Percentiles rank a stretch among this genome's conserved stretches.
Evolutionary conservation across 2,113 vertebrate species (phyloP).

Genomic region (Oenanthe oenanthe): DNA sequence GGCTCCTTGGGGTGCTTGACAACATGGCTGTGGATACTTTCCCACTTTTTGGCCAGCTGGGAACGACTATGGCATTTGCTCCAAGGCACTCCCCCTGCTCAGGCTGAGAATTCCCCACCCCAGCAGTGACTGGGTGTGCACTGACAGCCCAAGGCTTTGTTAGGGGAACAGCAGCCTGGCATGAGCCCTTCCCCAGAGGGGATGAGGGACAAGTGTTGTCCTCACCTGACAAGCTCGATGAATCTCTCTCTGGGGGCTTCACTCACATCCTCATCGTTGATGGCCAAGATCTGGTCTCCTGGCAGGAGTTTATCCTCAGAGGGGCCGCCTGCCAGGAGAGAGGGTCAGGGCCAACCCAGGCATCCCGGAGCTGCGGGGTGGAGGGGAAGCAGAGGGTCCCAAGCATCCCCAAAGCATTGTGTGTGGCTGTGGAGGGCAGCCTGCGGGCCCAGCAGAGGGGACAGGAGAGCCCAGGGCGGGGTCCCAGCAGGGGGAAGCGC

Average conservation of each 20-base stretch:
- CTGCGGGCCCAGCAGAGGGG: neutral
- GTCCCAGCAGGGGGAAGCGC: neutral
- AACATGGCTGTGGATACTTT: neutral
- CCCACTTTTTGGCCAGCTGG: neutral
- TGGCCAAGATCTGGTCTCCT: conserved; percentile 96
- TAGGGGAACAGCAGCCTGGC: neutral
- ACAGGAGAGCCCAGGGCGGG: neutral
- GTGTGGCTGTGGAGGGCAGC: neutral
- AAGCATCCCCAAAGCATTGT: neutral
- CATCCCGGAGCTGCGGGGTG: neutral
- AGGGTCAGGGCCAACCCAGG: conserved; percentile 14
- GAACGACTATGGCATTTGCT: neutral
- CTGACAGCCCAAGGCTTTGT: neutral
- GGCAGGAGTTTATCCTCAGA: conserved; percentile 94
- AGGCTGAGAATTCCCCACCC: neutral
- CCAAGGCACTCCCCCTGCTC: neutral
- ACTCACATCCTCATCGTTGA: conserved; percentile 94
- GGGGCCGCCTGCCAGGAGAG: conserved; percentile 85
- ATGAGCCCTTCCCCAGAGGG: neutral
- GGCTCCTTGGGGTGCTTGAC: neutral
- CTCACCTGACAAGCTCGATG: conserved; percentile 97
- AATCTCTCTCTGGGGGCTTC: conserved; percentile 93
- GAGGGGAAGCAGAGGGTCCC: neutral
- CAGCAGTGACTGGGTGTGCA: neutral
- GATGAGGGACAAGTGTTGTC: neutral